Base-by-base conservation (phyloP, 1,140 invertebrate species). In the Agrilus planipennis region DNA sequence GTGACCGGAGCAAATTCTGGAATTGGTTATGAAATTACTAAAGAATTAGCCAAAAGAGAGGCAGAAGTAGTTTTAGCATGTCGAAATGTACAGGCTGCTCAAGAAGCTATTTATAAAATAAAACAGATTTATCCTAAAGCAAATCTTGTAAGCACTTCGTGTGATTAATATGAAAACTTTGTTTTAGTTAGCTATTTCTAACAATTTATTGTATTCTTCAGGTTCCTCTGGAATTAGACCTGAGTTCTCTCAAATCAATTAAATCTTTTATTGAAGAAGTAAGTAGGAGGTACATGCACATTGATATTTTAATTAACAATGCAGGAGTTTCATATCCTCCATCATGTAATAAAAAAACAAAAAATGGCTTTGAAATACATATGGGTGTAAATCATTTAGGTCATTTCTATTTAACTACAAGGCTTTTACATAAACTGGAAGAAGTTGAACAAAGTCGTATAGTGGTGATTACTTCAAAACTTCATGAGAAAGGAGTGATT, bases 331-430 rank as follows among this genome's bases (percentile, higher is more conserved):
- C 69, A 36, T 64, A 71, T 28, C 70, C 73, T 10, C 56, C 72
- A 2, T 63, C 58, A 34, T 49, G 65, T 34, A 54, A 65, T n/a
- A 49, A 58, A 1, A 61, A 61, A 32, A 90, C 85, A 1, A 64
- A 73, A 50, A 87, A 92, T 64, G 84, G 84, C 0, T 85, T 84
- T 64, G 89, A 93, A 64, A 76, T 79, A 30, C 80, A 87, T 60
- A 77, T 87, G 60, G 82, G 78, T 10, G 76, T 82, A 0, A 87
- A 87, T 65, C 78, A 88, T 53, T 65, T 88, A 25, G 82, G 81
- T 11, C 88, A 89, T 54, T 91, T 89, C 57, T 63, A 89, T n/a
- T 61, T 93, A 2, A 91, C 85, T 1, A 75, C 82, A 59, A 65
- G 88, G 12, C 64, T 93, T 7, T 50, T 86, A 20, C 76, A 84